Base-by-base conservation (phyloP, 2,888 invertebrate species). In the Sarcophaga carnaria region DNA sequence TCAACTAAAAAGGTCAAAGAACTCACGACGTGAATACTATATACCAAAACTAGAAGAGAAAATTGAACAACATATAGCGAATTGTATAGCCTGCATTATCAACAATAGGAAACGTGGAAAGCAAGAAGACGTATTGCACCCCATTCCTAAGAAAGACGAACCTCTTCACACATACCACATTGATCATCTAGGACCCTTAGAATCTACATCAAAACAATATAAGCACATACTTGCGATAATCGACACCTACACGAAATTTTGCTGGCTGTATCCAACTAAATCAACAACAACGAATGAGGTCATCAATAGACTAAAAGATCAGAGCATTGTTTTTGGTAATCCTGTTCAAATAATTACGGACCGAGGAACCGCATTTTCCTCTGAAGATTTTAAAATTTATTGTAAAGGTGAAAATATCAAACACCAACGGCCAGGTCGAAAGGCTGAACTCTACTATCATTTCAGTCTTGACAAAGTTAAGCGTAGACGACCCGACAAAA, bases 291-390 rank as follows among this genome's bases (percentile, higher is more conserved):
- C 79, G 2, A 75, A 20, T 0, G 75, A 83, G 3, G 79, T 27
- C 0, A 70, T 79, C 20, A 5, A 63, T 4, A 74, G 25, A 37
- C n/a, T 83, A 11, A 37, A 83, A 20, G 10, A 3, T 20, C 78
- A 92, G 54, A 90, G 91, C 69, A 86, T 88, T 20, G 88, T 75
- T 8, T 93, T 93, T 90, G 93, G 92, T 11, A 92, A 92, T 84
- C 92, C 93, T 11, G 78, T 27, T 10, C 88, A 90, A 59, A 90
- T 93, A 6, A 90, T 93, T 4, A 90, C 91, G 0, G 92, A 93
- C 80, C 86, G 89, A 83, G 92, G 92, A 4, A 87, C 91, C 3
- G 92, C 93, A 4, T 89, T 89, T 69, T 86, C 83, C 1, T 83
- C 87, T 0, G 80, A 85, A 27, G 88, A 88, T 10, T 89, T 93